Evolutionary conservation across 1,140 invertebrate species (phyloP).

Genomic region (Saccostrea glomerata): DNA sequence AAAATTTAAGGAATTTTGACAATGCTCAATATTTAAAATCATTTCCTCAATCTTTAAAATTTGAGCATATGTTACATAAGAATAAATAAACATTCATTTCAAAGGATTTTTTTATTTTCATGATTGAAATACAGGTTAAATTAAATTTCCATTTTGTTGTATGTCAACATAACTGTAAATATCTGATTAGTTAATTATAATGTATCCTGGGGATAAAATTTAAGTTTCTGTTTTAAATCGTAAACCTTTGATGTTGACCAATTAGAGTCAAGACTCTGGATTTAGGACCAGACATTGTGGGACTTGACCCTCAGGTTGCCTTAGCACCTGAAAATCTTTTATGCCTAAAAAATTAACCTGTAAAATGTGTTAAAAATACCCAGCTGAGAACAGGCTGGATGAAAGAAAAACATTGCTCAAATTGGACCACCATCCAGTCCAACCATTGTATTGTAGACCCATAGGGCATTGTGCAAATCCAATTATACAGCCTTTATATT

Average conservation of each 20-base stretch:
- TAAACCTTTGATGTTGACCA: neutral
- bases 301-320: neutral
- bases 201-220: neutral
- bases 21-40: neutral
- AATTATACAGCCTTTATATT: conserved; percentile 33
- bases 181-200: neutral
- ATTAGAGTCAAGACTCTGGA: neutral
- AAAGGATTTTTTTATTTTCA: too few relatives aligned
- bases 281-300: neutral
- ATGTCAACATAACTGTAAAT: too few relatives aligned
- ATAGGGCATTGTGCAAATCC: neutral
- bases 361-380: conserved; percentile 12
- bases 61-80: too few relatives aligned
- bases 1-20: neutral
- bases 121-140: too few relatives aligned
- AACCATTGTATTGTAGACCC: neutral
- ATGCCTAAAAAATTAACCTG: neutral
- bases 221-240: neutral
- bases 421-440: neutral
- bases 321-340: neutral
- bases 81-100: too few relatives aligned
- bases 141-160: too few relatives aligned
- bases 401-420: neutral
- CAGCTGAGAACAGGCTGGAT: conserved; percentile 3
- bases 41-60: neutral